Evolutionary conservation across 2,888 invertebrate species (phyloP).

Genomic region (Esperia sulphurella): DNA sequence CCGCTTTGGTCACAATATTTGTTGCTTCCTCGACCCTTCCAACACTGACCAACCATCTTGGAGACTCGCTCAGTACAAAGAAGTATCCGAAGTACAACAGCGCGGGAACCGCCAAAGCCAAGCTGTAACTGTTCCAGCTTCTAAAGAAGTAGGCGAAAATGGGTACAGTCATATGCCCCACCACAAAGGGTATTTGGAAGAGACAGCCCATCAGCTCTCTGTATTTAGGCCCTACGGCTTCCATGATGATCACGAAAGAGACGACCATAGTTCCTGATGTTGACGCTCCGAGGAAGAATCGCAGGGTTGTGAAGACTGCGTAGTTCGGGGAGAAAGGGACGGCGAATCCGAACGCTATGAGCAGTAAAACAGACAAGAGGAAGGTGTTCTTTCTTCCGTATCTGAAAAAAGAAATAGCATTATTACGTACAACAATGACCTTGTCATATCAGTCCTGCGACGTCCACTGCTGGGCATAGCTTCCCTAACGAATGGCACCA

Average conservation of each 20-base stretch:
- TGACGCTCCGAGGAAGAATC: conserved; percentile 85
- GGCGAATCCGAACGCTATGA: conserved; percentile 82
- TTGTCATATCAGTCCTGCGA: no score
- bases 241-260: conserved; percentile 84
- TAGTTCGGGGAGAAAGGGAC: conserved; percentile 83
- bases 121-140: conserved; percentile 81
- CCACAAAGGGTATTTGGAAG: conserved; percentile 84
- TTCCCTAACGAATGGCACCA: no score
- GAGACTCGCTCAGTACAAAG: conserved; percentile 87
- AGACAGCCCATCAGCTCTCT: conserved; percentile 79
- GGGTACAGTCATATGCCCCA: conserved; percentile 83
- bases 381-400: conserved; percentile 87
- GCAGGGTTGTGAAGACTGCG: conserved; percentile 77
- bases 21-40: conserved; percentile 83
- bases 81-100: conserved; percentile 82
- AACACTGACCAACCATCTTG: conserved; percentile 87
- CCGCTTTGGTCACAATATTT: conserved; percentile 82
- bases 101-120: conserved; percentile 81
- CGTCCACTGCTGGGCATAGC: no score
- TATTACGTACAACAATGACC: no score
- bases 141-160: conserved; percentile 82
- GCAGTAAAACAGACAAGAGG: conserved; percentile 82
- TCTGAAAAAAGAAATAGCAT: conserved; percentile 59
- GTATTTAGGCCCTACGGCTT: conserved; percentile 77
- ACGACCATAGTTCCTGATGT: conserved; percentile 91